Conservation (phyloP, 2,113 vertebrate genomes). For the Bos indicus region DNA sequence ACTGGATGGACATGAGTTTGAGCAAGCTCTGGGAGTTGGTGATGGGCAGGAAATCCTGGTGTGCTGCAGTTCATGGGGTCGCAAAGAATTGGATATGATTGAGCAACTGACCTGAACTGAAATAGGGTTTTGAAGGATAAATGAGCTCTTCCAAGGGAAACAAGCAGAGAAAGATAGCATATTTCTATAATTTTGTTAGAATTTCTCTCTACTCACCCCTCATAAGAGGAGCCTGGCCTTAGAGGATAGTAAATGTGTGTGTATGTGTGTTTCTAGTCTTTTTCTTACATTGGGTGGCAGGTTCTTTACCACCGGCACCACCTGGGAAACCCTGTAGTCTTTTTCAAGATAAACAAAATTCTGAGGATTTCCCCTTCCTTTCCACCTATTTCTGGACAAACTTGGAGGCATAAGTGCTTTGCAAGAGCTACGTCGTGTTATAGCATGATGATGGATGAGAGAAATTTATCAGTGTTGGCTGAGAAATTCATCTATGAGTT, state of each 20-base stretch:
- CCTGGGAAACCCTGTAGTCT: background rate
- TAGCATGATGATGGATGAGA: conserved; percentile 27
- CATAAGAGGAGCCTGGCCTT: background rate
- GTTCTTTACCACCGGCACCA: background rate
- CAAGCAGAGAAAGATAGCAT: background rate
- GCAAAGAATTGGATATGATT: background rate
- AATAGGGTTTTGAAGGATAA: background rate
- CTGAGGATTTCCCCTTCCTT: background rate
- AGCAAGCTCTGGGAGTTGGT: background rate
- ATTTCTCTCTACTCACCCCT: background rate
- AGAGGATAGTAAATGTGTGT: background rate
- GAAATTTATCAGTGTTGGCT: conserved; percentile 51
- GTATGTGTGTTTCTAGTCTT: background rate
- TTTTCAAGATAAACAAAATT: background rate
- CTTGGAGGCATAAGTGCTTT: background rate
- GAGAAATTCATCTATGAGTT: conserved; percentile 57
- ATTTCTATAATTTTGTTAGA: background rate
- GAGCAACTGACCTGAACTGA: background rate
- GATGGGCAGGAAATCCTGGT: background rate
- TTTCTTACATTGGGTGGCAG: background rate
- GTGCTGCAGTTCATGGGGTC: background rate
- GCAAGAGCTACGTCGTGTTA: background rate
- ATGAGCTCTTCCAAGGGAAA: background rate
- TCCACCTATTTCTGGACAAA: conserved; percentile 38
- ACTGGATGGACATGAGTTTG: background rate